A percentile compares a stretch with the other conserved stretches of the same genome.
phyloP scores from a whole-genome alignment of 2,888 invertebrate species.

The Drosophila helvetica region DNA sequence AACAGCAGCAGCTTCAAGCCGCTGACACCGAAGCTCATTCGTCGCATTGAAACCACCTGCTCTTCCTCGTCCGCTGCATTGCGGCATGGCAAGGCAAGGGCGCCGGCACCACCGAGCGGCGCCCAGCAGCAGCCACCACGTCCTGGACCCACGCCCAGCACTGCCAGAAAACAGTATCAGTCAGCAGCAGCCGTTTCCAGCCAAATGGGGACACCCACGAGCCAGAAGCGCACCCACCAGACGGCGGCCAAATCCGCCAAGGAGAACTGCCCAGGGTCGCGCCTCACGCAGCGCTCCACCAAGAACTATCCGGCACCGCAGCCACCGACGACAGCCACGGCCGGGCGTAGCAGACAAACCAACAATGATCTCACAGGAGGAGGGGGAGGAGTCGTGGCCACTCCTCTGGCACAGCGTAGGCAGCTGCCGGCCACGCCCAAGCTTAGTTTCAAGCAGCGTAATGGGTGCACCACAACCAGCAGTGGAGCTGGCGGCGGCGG shows the following conservation, averaged over 20 bases:
- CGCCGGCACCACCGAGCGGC: constrained; percentile 56
- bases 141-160: constrained; percentile 48
- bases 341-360: constrained; percentile 49
- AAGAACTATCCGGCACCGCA: constrained; percentile 79
- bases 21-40: constrained; percentile 82
- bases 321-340: constrained; percentile 59
- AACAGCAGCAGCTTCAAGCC: constrained; percentile 76
- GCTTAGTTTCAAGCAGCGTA: constrained; percentile 51
- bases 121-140: constrained; percentile 19
- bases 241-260: constrained; percentile 77
- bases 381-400: constrained; percentile 21
- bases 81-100: constrained; percentile 67
- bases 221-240: constrained; percentile 82
- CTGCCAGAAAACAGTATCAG: constrained; percentile 74
- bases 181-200: constrained; percentile 43
- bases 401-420: constrained; percentile 58
- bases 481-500: constrained; percentile 67
- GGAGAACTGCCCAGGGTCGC: constrained; percentile 78
- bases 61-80: constrained; percentile 45
- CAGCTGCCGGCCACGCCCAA: constrained; percentile 71
- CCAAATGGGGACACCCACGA: constrained; percentile 35
- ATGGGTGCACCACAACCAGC: constrained; percentile 16
- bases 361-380: constrained; percentile 73
- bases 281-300: constrained; percentile 58
- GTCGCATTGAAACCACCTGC: constrained; percentile 81